Conservation (phyloP, 2,888 invertebrate genomes). For the Epiblema foenella region DNA sequence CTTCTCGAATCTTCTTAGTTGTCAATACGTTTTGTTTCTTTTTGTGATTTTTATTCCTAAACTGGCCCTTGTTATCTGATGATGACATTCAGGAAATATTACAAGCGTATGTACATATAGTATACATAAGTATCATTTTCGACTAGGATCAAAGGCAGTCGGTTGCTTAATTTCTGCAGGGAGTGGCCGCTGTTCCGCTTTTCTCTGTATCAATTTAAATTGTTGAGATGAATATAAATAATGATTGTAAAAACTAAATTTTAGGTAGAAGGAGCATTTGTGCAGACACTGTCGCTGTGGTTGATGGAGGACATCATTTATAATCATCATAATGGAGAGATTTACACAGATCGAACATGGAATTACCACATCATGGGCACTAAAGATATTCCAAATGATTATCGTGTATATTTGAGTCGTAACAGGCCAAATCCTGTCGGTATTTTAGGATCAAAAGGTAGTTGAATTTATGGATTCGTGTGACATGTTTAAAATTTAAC, state of each 20-base stretch:
- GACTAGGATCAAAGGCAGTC: neutral
- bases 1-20: neutral
- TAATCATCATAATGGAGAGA: constrained; percentile 55
- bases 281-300: constrained; percentile 56
- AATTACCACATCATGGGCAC: constrained; percentile 62
- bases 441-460: constrained; percentile 64
- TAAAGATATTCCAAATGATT: constrained; percentile 63
- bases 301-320: constrained; percentile 56
- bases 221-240: neutral
- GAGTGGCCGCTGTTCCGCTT: neutral
- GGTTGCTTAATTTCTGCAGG: neutral
- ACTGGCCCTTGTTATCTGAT: neutral
- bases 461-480: neutral
- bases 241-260: constrained; percentile 17
- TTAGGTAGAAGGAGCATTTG: constrained; percentile 41
- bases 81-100: neutral
- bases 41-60: neutral
- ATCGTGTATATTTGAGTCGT: constrained; percentile 57
- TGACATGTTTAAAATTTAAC: neutral
- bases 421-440: constrained; percentile 60
- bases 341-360: constrained; percentile 61
- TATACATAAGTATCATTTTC: neutral
- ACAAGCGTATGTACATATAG: no score
- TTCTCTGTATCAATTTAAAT: neutral
- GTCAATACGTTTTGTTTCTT: neutral